Evolutionary conservation across 2,888 invertebrate species (phyloP).

Genomic region (Campopleginae sp.): DNA sequence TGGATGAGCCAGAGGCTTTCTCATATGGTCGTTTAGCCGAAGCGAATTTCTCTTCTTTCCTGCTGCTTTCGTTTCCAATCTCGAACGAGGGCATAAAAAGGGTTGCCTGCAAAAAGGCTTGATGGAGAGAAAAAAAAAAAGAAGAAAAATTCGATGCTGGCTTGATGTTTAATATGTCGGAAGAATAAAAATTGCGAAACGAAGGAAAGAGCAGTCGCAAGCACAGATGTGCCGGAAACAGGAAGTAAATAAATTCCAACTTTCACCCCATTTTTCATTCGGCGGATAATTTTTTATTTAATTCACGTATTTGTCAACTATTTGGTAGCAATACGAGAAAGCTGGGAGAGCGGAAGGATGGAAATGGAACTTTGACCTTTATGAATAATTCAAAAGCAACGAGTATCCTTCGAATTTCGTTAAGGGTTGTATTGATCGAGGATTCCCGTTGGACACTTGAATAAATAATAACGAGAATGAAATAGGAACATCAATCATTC

Average conservation of each 20-base stretch:
- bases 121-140: neutral
- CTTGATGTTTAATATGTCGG: neutral
- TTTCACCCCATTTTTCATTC: neutral
- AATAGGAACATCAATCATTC: slow-evolving; percentile 1
- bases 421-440: slow-evolving; percentile 14
- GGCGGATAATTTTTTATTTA: neutral
- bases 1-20: neutral
- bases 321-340: neutral
- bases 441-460: neutral
- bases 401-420: neutral
- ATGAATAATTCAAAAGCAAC: slow-evolving; percentile 14
- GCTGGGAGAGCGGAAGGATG: neutral
- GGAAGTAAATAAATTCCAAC: neutral
- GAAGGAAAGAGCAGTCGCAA: neutral
- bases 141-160: neutral
- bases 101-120: neutral
- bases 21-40: slow-evolving; percentile 11
- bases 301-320: neutral
- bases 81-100: neutral
- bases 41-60: neutral
- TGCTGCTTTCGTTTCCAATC: no score
- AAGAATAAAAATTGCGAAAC: neutral
- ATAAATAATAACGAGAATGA: neutral
- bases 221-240: no score
- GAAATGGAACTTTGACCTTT: slow-evolving; percentile 19